These are phyloP conservation scores for Oasisia sp. DNA, from an alignment of 2,888 invertebrate species.

Conservation along the genomic window DNA sequence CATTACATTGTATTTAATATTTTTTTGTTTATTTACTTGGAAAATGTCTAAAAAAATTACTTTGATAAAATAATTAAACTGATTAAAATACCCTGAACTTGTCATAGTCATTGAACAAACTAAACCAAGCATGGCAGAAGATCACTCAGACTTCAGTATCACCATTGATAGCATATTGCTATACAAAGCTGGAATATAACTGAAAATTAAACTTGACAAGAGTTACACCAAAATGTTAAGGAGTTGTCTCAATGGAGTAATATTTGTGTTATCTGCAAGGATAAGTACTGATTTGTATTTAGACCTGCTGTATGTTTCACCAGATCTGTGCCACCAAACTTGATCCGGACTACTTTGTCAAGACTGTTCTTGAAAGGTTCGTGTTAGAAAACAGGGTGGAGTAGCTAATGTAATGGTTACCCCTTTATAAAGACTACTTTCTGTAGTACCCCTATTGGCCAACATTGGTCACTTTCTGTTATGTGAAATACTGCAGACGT, in stretches of 20 bases:
- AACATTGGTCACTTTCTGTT: neutral
- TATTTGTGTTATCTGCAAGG: neutral
- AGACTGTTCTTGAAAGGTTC: conserved; percentile 88
- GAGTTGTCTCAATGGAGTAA: no score
- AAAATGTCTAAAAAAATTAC: neutral
- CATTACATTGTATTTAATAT: neutral
- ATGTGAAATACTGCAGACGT: no score
- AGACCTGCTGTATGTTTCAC: conserved; percentile 28
- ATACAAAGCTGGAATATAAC: no score
- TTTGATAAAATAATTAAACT: neutral
- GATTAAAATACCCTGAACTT: no score
- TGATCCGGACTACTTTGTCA: conserved; percentile 83
- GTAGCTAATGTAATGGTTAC: neutral
- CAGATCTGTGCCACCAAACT: conserved; percentile 86
- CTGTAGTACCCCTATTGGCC: neutral
- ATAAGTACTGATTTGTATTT: neutral
- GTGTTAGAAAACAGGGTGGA: conserved; percentile 47
- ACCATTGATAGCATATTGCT: no score
- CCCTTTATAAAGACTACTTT: neutral
- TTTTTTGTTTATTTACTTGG: neutral
- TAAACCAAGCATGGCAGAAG: no score
- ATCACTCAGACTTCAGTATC: no score
- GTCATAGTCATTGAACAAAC: no score
- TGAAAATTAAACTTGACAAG: no score
- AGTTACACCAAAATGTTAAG: no score